These are phyloP conservation scores for Echinops telfairi DNA, from an alignment of 2,113 vertebrate species.

Conservation along the genomic window DNA sequence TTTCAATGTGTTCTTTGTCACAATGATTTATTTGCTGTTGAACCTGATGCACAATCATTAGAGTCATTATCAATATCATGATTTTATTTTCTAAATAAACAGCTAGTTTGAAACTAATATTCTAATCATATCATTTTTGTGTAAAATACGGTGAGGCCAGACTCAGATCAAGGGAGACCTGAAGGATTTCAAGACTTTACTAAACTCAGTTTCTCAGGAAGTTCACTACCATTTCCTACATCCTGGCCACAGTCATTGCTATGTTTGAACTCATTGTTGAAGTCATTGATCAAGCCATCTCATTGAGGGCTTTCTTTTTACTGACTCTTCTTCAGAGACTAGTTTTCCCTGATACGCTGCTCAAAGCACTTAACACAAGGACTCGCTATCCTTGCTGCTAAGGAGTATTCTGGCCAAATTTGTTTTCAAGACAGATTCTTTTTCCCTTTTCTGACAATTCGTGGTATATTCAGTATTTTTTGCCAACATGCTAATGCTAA, in stretches of 20 bases:
- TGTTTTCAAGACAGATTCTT: neutral
- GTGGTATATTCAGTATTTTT: neutral
- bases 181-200: neutral
- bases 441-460: neutral
- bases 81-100: slow-evolving; percentile 24
- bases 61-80: neutral
- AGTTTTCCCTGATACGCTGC: neutral
- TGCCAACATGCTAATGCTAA: neutral
- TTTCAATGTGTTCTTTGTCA: slow-evolving; percentile 21
- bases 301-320: neutral
- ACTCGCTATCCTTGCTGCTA: neutral
- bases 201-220: neutral
- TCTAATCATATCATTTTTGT: neutral
- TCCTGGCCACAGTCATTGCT: no score
- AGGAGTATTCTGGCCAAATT: neutral
- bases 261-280: neutral
- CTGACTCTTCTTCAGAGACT: neutral
- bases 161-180: neutral
- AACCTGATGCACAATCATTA: neutral
- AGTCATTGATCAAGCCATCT: neutral
- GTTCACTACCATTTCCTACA: neutral
- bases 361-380: neutral
- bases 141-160: neutral
- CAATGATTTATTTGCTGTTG: slow-evolving; percentile 34
- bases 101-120: neutral